A percentile compares a stretch with the other conserved stretches of the same genome.
Evolutionary conservation across 92 coral and sea anemone species (phyloP).

Genomic region (Parazoanthus swiftii): DNA sequence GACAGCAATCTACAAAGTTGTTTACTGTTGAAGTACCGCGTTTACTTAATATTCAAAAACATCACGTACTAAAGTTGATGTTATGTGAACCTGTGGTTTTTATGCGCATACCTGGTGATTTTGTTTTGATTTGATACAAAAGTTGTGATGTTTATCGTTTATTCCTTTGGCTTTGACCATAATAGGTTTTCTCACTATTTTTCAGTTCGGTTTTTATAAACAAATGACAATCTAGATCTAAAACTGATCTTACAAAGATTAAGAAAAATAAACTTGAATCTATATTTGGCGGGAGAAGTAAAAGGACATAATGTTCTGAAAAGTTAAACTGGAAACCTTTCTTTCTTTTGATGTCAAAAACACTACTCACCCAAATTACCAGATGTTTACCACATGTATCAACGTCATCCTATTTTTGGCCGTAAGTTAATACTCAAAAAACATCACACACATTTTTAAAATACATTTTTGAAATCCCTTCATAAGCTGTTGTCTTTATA

Average conservation of each 20-base stretch:
- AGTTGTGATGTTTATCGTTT: not conserved
- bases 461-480: not conserved
- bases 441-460: not conserved
- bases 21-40: not conserved
- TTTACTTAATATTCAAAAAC: not conserved
- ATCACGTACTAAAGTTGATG: constrained; percentile 12
- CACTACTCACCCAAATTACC: not conserved
- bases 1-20: not conserved
- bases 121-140: not conserved
- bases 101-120: not conserved
- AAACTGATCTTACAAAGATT: not conserved
- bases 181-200: not conserved
- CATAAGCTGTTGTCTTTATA: not conserved
- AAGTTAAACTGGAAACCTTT: too few relatives aligned
- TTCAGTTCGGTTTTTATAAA: not conserved
- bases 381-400: not conserved
- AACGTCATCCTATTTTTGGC: not conserved
- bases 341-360: not conserved
- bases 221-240: not conserved
- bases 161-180: not conserved
- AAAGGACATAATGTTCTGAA: not conserved
- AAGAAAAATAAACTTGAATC: not conserved
- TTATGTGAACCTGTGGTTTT: not conserved
- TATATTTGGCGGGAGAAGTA: not conserved
- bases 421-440: too few relatives aligned